Evolutionary conservation across 2,113 vertebrate species (phyloP), one percentile per base, ranked within the genome.

Genomic region (Pampusana beccarii): DNA sequence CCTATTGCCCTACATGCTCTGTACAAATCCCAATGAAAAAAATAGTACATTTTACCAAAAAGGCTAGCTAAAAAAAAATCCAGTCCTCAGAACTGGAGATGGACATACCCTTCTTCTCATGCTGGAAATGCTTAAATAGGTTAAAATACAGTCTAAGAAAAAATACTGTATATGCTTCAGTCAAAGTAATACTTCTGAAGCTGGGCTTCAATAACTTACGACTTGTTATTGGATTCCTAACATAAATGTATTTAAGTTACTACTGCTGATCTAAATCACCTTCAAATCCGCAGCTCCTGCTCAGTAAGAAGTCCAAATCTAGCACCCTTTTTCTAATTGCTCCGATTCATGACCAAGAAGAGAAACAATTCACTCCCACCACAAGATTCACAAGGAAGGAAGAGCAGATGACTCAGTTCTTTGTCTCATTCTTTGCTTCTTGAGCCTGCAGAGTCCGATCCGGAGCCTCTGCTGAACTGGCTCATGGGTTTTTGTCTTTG

Each of bases 1-100:
- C 95, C 95, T 87, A 90, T 94, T 87, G 71, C 88, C 90, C 93
- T 90, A 93, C 77, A 72, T 92, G 90, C 91, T 79, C 89, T 50
- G 46, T 11, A 54, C 83, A 94, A 96, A 96, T 94, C 87, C 88
- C 69, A 81, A 9, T 3, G 44, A 5, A 60, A 20, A 74, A 54
- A 72, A 21, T 79, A 71, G 10, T 3, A 40, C 5, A 31, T 48
- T 95, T 95, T 79, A 34, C 24, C 31, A 40, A 74, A 84, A 79
- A 80, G 20, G 66, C 20, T 13, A 66, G 18, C 40, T 70, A 12
- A 46, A 54, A 53, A 56, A 38, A 57, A 69, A 58, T 50, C 57
- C 62, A 71, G 31, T 40, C 84, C 78, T 66, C 9, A 8, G 25
- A 79, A 89, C 70, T 90, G 0, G 0, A 79, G 66, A 28, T 46